phyloP scores from a whole-genome alignment of 2,888 invertebrate species.

The Hirtodrosophila duncani region DNA sequence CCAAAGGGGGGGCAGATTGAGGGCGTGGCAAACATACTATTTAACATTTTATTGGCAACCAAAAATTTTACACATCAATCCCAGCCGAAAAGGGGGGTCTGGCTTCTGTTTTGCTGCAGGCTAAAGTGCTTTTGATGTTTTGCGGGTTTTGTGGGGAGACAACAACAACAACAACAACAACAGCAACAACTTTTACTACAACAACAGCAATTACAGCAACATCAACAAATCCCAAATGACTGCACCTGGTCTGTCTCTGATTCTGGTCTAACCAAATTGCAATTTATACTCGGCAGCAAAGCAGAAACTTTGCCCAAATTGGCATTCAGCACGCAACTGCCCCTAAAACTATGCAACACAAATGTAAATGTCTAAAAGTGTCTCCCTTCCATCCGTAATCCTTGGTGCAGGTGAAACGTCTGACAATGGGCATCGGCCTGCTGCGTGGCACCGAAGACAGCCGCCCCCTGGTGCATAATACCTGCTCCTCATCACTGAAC shows the following conservation, averaged over 20 bases:
- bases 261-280: conserved; percentile 34
- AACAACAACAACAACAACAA: neutral
- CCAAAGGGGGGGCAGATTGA: conserved; percentile 1
- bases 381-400: conserved; percentile 1
- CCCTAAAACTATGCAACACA: conserved; percentile 18
- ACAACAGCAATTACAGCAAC: conserved; percentile 4
- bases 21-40: conserved; percentile 20
- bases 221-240: conserved; percentile 17
- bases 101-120: conserved; percentile 20
- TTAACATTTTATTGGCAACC: conserved; percentile 69
- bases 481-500: conserved; percentile 81
- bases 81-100: conserved; percentile 1
- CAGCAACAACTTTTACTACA: conserved; percentile 4
- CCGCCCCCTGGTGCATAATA: conserved; percentile 86
- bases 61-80: conserved; percentile 66
- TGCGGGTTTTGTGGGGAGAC: conserved; percentile 35
- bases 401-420: conserved; percentile 82
- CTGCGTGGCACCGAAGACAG: conserved; percentile 85
- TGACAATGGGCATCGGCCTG: conserved; percentile 89
- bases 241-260: conserved; percentile 22
- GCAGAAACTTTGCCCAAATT: conserved; percentile 47
- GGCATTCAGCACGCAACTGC: conserved; percentile 44
- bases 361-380: conserved; percentile 8
- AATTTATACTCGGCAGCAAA: conserved; percentile 56
- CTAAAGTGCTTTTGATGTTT: conserved; percentile 64